Percentiles rank a stretch among this genome's conserved stretches.
phyloP scores from a whole-genome alignment of 2,113 vertebrate species.

The Nothoprocta perdicaria region DNA sequence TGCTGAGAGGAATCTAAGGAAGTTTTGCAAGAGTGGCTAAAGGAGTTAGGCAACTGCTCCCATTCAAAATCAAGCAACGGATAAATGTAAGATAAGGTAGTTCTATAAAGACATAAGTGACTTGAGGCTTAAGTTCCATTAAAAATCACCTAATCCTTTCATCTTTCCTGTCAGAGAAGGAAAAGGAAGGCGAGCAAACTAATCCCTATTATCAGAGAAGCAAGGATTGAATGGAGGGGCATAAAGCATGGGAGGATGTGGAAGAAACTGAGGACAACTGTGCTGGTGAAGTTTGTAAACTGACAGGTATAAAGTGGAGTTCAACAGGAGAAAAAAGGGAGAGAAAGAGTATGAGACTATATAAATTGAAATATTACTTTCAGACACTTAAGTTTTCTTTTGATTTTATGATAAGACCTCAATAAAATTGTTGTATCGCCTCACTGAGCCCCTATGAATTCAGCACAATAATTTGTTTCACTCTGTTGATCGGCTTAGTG shows the following conservation, averaged over 20 bases:
- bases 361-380: background rate
- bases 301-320: background rate
- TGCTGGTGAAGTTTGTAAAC: background rate
- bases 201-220: conserved; percentile 5
- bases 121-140: conserved; percentile 34
- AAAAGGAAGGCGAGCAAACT: background rate
- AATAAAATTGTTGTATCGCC: background rate
- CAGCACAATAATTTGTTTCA: background rate
- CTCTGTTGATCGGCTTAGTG: conserved; percentile 13
- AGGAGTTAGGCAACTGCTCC: conserved; percentile 22
- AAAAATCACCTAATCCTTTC: background rate
- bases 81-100: conserved; percentile 41
- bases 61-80: conserved; percentile 37
- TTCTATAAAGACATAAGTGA: conserved; percentile 26
- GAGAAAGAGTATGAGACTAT: background rate
- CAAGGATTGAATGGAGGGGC: background rate
- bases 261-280: background rate
- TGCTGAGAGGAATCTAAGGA: conserved; percentile 34
- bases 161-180: background rate
- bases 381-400: background rate
- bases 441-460: background rate
- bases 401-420: background rate
- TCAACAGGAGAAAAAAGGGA: background rate
- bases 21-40: conserved; percentile 26
- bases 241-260: background rate